Conservation (phyloP, 2,113 vertebrate genomes). For the Atlantisia rogersi region DNA sequence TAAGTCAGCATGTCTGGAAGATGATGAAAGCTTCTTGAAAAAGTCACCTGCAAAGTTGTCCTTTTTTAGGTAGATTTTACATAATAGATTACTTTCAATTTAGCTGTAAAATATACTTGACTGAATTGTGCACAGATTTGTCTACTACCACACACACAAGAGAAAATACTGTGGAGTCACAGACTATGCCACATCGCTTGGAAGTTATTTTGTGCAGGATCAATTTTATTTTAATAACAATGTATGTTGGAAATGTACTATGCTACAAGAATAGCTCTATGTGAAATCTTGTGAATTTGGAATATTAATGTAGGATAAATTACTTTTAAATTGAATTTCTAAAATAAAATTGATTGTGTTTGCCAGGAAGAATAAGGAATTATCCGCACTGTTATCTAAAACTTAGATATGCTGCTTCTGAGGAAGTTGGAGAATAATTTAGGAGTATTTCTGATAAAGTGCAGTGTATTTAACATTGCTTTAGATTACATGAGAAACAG, state of each 20-base stretch:
- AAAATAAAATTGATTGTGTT: constrained; percentile 61
- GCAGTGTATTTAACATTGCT: constrained; percentile 17
- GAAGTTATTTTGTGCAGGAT: constrained; percentile 17
- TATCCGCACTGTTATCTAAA: constrained; percentile 67
- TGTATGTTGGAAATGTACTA: constrained; percentile 57
- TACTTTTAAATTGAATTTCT: constrained; percentile 76
- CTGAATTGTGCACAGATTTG: neutral
- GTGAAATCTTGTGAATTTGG: constrained; percentile 66
- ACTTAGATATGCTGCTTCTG: constrained; percentile 66
- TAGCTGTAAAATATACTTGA: neutral
- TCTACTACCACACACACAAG: neutral
- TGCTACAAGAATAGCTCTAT: constrained; percentile 51
- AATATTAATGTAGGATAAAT: constrained; percentile 76
- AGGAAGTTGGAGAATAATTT: constrained; percentile 38
- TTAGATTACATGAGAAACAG: constrained; percentile 32
- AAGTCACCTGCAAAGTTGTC: neutral
- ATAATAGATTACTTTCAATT: neutral
- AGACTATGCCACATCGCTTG: neutral
- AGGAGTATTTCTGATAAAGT: constrained; percentile 68
- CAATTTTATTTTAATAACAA: constrained; percentile 60
- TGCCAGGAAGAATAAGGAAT: constrained; percentile 70
- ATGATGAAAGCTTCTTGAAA: neutral
- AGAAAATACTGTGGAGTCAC: neutral
- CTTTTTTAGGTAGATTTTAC: neutral
- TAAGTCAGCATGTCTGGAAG: neutral